phyloP scores from a whole-genome alignment of 2,797 vertebrate species.

The Psittacula echo region DNA sequence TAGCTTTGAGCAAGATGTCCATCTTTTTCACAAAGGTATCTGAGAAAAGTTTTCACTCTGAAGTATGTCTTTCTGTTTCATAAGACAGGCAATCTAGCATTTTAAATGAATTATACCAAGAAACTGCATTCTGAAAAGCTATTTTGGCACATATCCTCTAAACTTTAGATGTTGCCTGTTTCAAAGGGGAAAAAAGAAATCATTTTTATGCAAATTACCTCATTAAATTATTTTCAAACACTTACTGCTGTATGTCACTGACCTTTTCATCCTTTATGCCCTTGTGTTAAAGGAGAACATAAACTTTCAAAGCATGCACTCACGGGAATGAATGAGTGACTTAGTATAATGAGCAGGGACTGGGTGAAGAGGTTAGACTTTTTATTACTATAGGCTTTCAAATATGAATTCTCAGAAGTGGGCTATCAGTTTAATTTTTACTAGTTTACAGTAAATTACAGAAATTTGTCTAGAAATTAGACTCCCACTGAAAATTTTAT shows the following conservation, averaged over 20 bases:
- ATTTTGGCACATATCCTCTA: background rate
- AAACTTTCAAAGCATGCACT: background rate
- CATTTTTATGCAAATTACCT: slow-evolving; percentile 6
- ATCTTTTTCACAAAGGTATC: background rate
- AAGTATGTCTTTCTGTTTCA: background rate
- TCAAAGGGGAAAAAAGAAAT: background rate
- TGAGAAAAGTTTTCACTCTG: background rate
- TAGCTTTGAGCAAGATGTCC: background rate
- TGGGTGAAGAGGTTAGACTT: background rate
- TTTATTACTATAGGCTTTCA: background rate
- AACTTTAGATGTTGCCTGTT: background rate
- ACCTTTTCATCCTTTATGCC: background rate
- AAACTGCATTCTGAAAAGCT: background rate
- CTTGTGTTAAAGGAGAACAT: background rate
- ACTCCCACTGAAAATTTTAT: background rate
- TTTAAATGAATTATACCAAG: background rate
- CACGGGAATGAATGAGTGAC: background rate
- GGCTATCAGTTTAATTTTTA: background rate
- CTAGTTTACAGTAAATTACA: background rate
- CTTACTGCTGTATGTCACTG: background rate
- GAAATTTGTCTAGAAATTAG: background rate
- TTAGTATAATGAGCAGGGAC: background rate
- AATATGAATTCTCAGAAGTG: background rate
- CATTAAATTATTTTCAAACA: slow-evolving; percentile 38
- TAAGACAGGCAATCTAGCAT: background rate